These are phyloP conservation scores for Crossoptilon crossoptilon DNA, from an alignment of 2,797 vertebrate genomes.

Conservation along the genomic window DNA sequence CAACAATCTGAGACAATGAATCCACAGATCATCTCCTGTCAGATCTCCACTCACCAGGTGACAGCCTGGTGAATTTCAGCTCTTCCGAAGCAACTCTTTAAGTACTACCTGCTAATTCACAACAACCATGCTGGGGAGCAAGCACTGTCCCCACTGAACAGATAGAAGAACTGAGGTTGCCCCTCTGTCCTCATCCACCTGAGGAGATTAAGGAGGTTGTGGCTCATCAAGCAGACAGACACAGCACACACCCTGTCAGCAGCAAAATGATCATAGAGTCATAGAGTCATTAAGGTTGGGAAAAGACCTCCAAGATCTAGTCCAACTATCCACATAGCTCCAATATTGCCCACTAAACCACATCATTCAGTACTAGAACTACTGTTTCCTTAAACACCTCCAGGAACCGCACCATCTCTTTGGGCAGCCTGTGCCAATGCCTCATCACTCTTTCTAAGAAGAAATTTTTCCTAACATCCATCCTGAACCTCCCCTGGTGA, in stretches of 20 bases:
- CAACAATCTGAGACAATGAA: background rate
- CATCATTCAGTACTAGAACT: too few species aligned
- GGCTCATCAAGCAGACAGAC: background rate
- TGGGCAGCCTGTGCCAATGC: too few species aligned
- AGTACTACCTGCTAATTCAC: background rate
- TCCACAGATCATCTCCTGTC: background rate
- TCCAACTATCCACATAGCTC: too few species aligned
- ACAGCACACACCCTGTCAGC: fast-evolving
- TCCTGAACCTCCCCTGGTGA: too few species aligned
- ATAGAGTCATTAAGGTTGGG: too few species aligned
- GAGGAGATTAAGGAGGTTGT: background rate
- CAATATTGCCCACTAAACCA: too few species aligned
- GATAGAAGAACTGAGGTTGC: background rate
- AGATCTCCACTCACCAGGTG: background rate
- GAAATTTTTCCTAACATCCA: too few species aligned
- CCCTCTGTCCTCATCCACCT: fast-evolving
- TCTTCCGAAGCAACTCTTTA: background rate
- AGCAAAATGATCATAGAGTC: background rate
- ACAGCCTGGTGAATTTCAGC: background rate
- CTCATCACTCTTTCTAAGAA: too few species aligned
- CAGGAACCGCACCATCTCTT: too few species aligned
- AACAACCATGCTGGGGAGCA: fast-evolving
- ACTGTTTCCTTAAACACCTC: too few species aligned
- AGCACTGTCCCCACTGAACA: background rate
- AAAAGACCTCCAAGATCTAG: too few species aligned